These are phyloP conservation scores for Sceloporus undulatus DNA, from an alignment of 2,113 vertebrate species.

Conservation along the genomic window DNA sequence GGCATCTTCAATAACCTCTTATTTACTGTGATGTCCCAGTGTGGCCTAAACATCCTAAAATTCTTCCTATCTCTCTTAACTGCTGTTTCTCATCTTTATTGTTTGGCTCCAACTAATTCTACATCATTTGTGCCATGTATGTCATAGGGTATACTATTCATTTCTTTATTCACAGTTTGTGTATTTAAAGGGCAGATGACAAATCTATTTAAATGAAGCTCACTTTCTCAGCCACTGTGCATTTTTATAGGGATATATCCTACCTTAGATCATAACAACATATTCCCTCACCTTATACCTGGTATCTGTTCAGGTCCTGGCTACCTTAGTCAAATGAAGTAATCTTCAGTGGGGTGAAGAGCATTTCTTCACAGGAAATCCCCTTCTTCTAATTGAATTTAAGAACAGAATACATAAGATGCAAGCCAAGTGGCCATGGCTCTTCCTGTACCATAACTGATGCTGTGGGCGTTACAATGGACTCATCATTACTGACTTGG, in stretches of 20 bases:
- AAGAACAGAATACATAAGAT: too few relatives aligned
- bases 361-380: too few relatives aligned
- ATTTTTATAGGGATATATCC: background rate
- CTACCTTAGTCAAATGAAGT: background rate
- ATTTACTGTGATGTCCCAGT: background rate
- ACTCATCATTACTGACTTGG: too few relatives aligned
- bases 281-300: background rate
- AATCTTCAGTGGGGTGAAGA: too few relatives aligned
- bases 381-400: too few relatives aligned
- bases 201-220: background rate
- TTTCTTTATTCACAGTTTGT: too few relatives aligned
- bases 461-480: too few relatives aligned
- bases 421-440: too few relatives aligned
- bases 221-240: background rate
- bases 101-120: background rate
- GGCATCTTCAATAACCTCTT: background rate
- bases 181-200: background rate
- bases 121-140: background rate
- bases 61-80: background rate
- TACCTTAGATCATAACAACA: background rate
- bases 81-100: background rate
- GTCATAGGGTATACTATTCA: background rate
- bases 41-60: background rate
- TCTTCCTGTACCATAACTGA: too few relatives aligned
- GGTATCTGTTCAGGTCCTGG: background rate